Evolutionary conservation across 2,113 vertebrate species (phyloP).

Genomic region (Poecilia latipinna): DNA sequence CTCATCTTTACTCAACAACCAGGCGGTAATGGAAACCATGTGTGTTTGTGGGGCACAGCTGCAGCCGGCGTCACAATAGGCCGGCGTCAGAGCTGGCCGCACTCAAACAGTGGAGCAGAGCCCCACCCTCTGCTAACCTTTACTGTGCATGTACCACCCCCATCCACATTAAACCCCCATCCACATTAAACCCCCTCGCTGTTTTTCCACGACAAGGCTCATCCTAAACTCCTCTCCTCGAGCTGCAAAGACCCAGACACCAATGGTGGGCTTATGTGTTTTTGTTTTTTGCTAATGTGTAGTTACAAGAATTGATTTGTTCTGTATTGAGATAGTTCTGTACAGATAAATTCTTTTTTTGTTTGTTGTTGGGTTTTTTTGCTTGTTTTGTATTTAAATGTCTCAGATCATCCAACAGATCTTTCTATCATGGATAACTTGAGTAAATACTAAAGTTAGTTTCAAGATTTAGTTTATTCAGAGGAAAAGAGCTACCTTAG

Average conservation of each 20-base stretch:
- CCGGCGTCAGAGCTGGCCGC: slow-evolving; percentile 65
- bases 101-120: slow-evolving; percentile 62
- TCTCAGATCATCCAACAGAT: too few species aligned
- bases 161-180: slow-evolving; percentile 24
- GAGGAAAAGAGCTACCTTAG: too few species aligned
- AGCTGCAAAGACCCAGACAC: slow-evolving; percentile 28
- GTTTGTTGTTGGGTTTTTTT: too few species aligned
- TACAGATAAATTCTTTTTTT: not conserved
- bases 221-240: slow-evolving; percentile 14
- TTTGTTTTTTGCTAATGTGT: not conserved
- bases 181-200: slow-evolving; percentile 10
- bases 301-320: too few species aligned
- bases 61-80: slow-evolving; percentile 70
- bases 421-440: too few species aligned
- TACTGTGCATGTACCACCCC: not conserved
- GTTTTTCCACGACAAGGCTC: not conserved
- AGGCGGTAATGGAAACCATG: slow-evolving; percentile 72
- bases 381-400: not conserved
- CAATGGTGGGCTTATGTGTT: not conserved
- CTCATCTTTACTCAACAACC: slow-evolving; percentile 58
- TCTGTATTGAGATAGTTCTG: too few species aligned
- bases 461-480: too few species aligned
- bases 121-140: slow-evolving; percentile 23
- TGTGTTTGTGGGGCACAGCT: slow-evolving; percentile 69
- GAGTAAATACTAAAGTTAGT: too few species aligned